phyloP scores from a whole-genome alignment of 1,140 invertebrate genomes.

The Heliothis subflexa region DNA sequence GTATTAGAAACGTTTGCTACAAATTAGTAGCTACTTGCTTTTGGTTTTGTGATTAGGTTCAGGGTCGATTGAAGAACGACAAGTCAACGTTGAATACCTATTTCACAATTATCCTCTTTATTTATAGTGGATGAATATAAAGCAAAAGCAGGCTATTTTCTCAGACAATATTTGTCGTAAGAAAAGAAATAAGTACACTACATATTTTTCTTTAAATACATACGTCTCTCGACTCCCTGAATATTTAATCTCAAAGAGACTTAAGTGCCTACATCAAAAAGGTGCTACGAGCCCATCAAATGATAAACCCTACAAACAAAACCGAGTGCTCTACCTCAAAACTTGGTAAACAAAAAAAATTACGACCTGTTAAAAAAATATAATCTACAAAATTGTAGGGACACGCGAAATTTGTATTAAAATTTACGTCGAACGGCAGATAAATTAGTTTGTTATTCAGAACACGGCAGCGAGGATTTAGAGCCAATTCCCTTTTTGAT shows the following conservation, averaged over 20 bases:
- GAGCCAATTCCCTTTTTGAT: constrained; percentile 81
- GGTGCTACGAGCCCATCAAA: not conserved
- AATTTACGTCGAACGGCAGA: constrained; percentile 63
- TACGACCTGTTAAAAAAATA: not conserved
- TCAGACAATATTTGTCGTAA: not conserved
- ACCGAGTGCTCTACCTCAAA: not conserved
- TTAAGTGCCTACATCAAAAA: constrained; percentile 13
- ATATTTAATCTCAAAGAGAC: not conserved
- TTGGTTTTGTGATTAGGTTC: no score
- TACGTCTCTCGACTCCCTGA: not conserved
- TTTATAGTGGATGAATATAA: not conserved
- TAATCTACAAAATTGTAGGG: constrained; percentile 27
- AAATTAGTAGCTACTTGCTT: no score
- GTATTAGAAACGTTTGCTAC: no score
- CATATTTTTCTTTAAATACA: not conserved
- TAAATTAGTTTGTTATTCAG: constrained; percentile 80
- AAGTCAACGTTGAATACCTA: not conserved
- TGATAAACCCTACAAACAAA: constrained; percentile 1
- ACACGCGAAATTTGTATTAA: constrained; percentile 50
- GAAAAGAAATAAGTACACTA: not conserved
- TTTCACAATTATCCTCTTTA: not conserved
- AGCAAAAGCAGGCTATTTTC: not conserved
- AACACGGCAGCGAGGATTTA: constrained; percentile 72
- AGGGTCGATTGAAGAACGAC: no score
- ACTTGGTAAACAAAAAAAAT: constrained; percentile 3